phyloP scores from a whole-genome alignment of 2,888 invertebrate species.

The Keiferia lycopersicella region DNA sequence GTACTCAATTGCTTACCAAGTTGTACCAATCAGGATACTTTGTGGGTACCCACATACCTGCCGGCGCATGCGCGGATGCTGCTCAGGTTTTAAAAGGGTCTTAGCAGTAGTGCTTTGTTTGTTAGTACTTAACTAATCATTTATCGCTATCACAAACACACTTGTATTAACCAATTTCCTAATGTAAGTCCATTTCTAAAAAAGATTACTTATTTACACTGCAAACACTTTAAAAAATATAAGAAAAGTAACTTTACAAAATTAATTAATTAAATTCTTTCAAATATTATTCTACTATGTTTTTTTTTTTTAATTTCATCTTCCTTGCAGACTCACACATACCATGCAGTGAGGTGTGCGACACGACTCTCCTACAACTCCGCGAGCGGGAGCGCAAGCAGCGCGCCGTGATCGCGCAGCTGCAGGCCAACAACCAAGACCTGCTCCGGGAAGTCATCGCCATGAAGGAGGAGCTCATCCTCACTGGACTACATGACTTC shows the following conservation, averaged over 20 bases:
- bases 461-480: conserved; percentile 59
- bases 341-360: conserved; percentile 60
- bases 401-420: conserved; percentile 53
- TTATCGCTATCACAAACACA: too few species aligned
- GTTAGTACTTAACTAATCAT: too few species aligned
- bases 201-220: background rate
- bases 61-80: too few species aligned
- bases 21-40: too few species aligned
- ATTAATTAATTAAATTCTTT: background rate
- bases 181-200: too few species aligned
- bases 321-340: conserved; percentile 45
- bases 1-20: too few species aligned
- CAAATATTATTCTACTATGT: too few species aligned
- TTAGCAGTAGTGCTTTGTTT: too few species aligned
- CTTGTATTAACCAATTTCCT: too few species aligned
- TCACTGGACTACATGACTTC: conserved; percentile 44
- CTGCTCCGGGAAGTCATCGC: conserved; percentile 55
- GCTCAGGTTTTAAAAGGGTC: too few species aligned
- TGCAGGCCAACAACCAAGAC: conserved; percentile 59
- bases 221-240: conserved; percentile 1
- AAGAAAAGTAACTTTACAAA: too few species aligned
- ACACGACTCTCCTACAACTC: conserved; percentile 49
- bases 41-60: too few species aligned
- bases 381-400: conserved; percentile 59
- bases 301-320: background rate